A percentile compares a stretch with the other conserved stretches of the same genome.
Conservation (phyloP, 2,113 vertebrate species). For the Corythornis cristatus region DNA sequence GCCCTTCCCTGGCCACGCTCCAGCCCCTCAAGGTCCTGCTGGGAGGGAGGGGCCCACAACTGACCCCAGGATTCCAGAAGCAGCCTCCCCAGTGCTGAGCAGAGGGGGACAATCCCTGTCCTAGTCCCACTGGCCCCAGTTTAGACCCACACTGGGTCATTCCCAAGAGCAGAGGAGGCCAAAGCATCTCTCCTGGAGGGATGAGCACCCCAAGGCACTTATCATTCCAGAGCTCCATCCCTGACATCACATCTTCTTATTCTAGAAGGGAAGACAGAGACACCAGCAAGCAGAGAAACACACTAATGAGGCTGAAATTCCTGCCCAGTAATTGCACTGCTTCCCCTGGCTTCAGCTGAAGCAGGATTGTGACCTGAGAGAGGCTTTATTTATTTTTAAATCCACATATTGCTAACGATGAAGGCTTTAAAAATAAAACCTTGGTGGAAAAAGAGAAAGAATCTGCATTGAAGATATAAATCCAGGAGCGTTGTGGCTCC, state of each 20-base stretch:
- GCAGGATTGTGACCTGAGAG: neutral
- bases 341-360: neutral
- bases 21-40: no score
- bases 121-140: neutral
- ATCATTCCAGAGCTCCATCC: rapidly evolving
- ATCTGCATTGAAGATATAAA: neutral
- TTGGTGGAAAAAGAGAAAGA: neutral
- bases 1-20: no score
- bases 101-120: neutral
- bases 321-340: neutral
- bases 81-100: neutral
- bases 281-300: neutral
- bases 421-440: neutral
- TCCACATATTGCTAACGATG: neutral
- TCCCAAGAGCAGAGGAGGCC: neutral
- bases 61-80: no score
- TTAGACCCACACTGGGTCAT: neutral
- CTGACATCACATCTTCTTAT: rapidly evolving
- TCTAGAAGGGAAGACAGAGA: neutral
- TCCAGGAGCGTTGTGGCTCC: neutral
- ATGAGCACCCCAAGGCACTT: no score
- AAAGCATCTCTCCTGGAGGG: neutral
- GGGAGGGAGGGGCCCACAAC: no score
- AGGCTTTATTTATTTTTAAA: neutral
- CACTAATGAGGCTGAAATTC: neutral